Base-by-base conservation (phyloP, 2,113 vertebrate species). In the Pycnonotus jocosus region DNA sequence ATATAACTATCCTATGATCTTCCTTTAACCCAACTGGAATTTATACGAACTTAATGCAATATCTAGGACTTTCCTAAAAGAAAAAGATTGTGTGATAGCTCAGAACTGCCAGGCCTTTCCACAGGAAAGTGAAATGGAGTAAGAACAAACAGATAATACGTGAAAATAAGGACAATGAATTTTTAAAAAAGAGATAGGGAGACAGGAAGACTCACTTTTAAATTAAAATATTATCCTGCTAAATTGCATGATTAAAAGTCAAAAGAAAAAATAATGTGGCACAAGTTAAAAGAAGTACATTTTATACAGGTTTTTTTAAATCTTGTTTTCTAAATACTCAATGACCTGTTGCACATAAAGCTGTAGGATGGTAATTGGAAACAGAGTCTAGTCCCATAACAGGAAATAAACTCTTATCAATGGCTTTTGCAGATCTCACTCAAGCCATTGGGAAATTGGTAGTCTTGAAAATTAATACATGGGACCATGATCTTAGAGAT, bases 341-440 rank as follows among this genome's bases (percentile, higher is more conserved):
- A 50, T 92, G 86, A 94, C 90, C 60, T 90, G 45, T 73, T 86
- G 86, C 76, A 88, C 25, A 57, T 85, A 95, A 90, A 97, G 81
- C 61, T 79, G 58, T 74, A 72, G 40, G 42, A 56, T 54, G 27
- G 28, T 88, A 95, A 95, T 27, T 90, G 76, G 87, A 98, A 97
- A 74, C 96, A 93, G 80, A 51, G 28, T 33, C 61, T 58, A 22
- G 61, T 86, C 86, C 42, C 38, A 78, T 30, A 30, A 61, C 66
- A 96, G 93, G 92, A 96, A 96, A 91, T 50, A 91, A 93, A 66
- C 35, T 73, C 81, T 71, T 86, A 97, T 92, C 85, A 62, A 86
- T 94, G 76, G 56, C 19, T 94, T 97, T 88, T 95, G 58, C 93
- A 96, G 91, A 80, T 72, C 50, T 81, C 76, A 90, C 79, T n/a